A percentile compares a stretch with the other conserved stretches of the same genome.
Evolutionary conservation across 1,140 invertebrate genomes (phyloP).

Genomic region (Aphidius gifuensis): DNA sequence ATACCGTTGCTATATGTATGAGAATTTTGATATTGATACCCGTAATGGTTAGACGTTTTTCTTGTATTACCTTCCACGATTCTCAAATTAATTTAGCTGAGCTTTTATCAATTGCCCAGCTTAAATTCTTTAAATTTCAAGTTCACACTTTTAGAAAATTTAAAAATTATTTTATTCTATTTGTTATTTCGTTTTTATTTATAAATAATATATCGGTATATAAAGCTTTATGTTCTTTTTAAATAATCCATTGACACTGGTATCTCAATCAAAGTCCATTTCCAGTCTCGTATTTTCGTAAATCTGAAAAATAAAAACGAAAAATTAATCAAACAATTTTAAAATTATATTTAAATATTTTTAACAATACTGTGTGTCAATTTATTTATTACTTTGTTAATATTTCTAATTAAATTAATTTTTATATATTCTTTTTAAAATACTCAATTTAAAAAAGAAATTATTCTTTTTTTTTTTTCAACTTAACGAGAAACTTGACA

Average conservation of each 20-base stretch:
- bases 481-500: too few species aligned
- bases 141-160: not conserved
- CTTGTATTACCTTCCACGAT: conserved; percentile 48
- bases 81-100: conserved; percentile 16
- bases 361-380: too few species aligned
- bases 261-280: too few species aligned
- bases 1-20: conserved; percentile 48
- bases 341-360: too few species aligned
- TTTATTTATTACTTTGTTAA: too few species aligned
- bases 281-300: too few species aligned
- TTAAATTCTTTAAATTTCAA: not conserved
- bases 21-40: conserved; percentile 41
- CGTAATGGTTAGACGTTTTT: conserved; percentile 53
- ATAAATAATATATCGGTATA: not conserved
- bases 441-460: too few species aligned
- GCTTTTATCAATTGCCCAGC: conserved; percentile 11
- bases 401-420: too few species aligned
- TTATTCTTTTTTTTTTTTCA: too few species aligned
- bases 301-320: too few species aligned
- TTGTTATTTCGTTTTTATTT: not conserved
- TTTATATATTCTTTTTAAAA: too few species aligned
- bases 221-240: not conserved
- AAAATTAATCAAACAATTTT: too few species aligned
- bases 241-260: not conserved
- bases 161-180: not conserved